phyloP scores from a whole-genome alignment of 2,888 invertebrate species.

The Hyles lineata region DNA sequence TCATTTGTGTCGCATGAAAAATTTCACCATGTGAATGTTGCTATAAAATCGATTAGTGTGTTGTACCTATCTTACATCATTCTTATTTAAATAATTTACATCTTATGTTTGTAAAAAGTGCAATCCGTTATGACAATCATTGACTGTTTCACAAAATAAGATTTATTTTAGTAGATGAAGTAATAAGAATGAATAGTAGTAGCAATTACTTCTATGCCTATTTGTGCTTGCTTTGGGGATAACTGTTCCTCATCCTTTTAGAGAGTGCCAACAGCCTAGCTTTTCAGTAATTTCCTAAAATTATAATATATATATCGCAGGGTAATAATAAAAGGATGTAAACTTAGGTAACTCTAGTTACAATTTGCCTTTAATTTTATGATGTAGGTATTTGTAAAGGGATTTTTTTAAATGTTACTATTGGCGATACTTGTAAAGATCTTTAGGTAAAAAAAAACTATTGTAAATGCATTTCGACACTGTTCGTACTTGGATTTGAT shows the following conservation, averaged over 20 bases:
- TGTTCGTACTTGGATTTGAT: constrained; percentile 29
- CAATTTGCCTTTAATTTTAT: constrained; percentile 1
- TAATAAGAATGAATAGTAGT: background rate
- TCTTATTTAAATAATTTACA: too few relatives aligned
- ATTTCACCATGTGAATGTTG: too few relatives aligned
- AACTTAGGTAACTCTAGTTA: background rate
- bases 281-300: background rate
- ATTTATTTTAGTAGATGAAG: too few relatives aligned
- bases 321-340: background rate
- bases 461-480: constrained; percentile 36
- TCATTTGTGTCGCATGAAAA: too few relatives aligned
- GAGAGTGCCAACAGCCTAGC: background rate
- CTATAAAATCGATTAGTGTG: too few relatives aligned
- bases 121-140: too few relatives aligned
- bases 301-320: background rate
- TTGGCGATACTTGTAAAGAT: constrained; percentile 47
- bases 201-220: background rate
- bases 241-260: background rate
- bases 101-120: too few relatives aligned
- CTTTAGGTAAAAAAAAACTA: constrained; percentile 20
- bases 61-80: too few relatives aligned
- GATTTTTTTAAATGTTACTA: constrained; percentile 36
- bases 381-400: background rate
- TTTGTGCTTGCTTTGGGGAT: background rate
- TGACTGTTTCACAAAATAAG: too few relatives aligned